Base-by-base conservation (phyloP, 2,888 invertebrate species). In the Drosophila bunnanda region DNA sequence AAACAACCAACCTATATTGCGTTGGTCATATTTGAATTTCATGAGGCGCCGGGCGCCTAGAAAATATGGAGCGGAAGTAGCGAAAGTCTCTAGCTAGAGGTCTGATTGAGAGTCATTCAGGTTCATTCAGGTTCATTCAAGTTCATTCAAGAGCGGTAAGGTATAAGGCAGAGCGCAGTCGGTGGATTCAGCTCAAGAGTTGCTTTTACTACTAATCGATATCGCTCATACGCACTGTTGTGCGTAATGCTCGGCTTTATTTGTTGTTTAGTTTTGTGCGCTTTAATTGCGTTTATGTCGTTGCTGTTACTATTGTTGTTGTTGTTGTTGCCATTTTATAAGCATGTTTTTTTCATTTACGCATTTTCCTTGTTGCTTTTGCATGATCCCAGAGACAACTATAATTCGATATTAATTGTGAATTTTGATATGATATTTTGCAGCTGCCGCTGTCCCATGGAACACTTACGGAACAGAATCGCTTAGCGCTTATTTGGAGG, bases 371-470 rank as follows among this genome's bases (percentile, higher is more conserved):
- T 52, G 8, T 72, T 38, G 61, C 52, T 28, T 48, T 39, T 69
- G 38, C 60, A 52, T 75, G 74, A 55, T 20, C 65, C 38, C 36
- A 5, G 0, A 1, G 22, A 32, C 8, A 46, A 56, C 15, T 12
- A 36, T 8, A 25, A 66, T 53, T 32, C n/a, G 53, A 7, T 65
- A 32, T 56, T 79, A 75, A 85, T 58, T 7, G 2, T 2, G 1
- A 0, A 12, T 34, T 10, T 50, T 43, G 4, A 41, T 38, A 39
- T 66, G 39, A 25, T 76, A 13, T 61, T 22, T 91, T 91, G 75
- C 88, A 92, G 92, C 86, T 89, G 74, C 88, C 89, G 92, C 92
- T 89, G 89, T 92, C 92, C 92, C 92, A 76, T 92, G 92, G 92
- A 87, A 91, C 85, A 82, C 90, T 81, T 91, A 92, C 89, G 65